Evolutionary conservation across 1,140 invertebrate species (phyloP).

Genomic region (Musca domestica): DNA sequence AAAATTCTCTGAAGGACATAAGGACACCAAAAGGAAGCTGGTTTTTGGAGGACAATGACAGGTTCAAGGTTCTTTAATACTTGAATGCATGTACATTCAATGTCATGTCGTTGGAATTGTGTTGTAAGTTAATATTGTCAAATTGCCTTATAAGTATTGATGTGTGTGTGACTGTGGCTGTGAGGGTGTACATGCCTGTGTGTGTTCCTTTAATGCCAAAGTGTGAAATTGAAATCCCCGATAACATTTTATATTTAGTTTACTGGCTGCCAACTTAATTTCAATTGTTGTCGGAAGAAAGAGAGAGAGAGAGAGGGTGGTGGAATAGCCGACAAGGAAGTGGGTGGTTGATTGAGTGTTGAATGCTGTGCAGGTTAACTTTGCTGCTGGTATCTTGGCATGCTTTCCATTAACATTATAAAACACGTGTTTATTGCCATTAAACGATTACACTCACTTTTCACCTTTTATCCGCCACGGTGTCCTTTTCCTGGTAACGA

Average conservation of each 20-base stretch:
- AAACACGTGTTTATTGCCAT: constrained; percentile 30
- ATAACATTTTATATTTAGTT: constrained; percentile 5
- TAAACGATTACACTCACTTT: constrained; percentile 19
- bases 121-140: background rate
- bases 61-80: constrained; percentile 16
- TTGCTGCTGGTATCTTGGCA: background rate
- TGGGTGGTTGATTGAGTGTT: background rate
- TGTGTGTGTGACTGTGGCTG: too few species aligned
- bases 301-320: too few species aligned
- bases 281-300: too few species aligned
- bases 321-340: background rate
- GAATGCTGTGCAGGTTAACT: too few species aligned
- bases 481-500: too few species aligned
- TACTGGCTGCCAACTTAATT: constrained; percentile 10
- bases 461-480: background rate
- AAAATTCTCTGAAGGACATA: too few species aligned
- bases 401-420: background rate
- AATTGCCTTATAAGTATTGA: background rate
- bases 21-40: background rate
- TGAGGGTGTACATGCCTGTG: too few species aligned
- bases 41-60: constrained; percentile 1
- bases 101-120: too few species aligned
- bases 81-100: background rate
- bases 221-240: constrained; percentile 15
- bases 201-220: background rate